Percentiles rank a stretch among this genome's conserved stretches.
These are phyloP conservation scores for Notiomystis cincta DNA, from an alignment of 2,113 vertebrate species.

Conservation along the genomic window DNA sequence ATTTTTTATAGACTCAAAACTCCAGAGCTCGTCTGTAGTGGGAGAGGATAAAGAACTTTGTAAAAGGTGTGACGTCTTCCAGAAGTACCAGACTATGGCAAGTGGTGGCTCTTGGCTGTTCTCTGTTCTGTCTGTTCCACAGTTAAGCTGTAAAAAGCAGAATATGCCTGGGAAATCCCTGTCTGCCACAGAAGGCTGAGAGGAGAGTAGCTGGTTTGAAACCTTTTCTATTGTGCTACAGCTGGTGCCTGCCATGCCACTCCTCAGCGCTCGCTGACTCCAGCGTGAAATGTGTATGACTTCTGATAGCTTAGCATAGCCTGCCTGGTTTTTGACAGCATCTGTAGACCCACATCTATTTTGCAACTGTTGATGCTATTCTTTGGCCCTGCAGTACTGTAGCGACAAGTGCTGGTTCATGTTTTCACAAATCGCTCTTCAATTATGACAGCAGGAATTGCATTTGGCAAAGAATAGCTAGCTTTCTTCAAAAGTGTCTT, in stretches of 20 bases:
- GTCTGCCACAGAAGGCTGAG: neutral
- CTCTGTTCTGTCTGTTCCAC: neutral
- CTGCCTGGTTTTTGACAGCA: neutral
- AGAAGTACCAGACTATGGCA: neutral
- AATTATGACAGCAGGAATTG: neutral
- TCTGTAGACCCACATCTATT: neutral
- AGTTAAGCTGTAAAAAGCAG: neutral
- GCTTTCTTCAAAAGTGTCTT: neutral
- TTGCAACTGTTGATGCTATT: neutral
- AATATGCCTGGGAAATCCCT: neutral
- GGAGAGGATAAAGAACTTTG: neutral
- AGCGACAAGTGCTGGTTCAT: neutral
- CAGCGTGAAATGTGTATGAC: fast-evolving
- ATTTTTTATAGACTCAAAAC: neutral
- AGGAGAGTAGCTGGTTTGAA: neutral
- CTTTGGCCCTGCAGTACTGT: neutral
- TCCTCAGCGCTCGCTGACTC: neutral
- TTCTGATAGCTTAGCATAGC: neutral
- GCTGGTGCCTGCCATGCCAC: neutral
- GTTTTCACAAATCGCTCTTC: neutral
- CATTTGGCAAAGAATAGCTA: neutral
- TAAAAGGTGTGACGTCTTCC: fast-evolving
- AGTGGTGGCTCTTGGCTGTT: neutral
- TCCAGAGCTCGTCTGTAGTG: neutral
- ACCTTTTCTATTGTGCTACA: neutral